Base-by-base conservation (phyloP, 2,888 invertebrate genomes). In the Podabrus alpinus region DNA sequence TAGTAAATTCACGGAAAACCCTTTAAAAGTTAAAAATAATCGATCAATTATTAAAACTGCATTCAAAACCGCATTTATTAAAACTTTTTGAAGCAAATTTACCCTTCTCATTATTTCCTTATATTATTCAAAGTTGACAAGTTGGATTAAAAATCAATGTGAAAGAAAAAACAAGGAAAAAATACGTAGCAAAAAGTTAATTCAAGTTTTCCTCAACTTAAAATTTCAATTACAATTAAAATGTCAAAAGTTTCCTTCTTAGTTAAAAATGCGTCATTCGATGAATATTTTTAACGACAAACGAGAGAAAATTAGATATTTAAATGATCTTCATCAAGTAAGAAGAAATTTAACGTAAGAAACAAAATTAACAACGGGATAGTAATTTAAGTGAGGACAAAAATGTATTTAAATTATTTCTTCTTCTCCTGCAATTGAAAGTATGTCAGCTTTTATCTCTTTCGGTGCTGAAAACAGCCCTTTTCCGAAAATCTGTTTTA, bases 291-390 rank as follows among this genome's bases (percentile, higher is more conserved):
- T 64, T 64, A 70, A 69, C 11, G 64, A 62, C 70, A 64, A 70
- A 69, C 68, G 69, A 24, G 69, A 68, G 61, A 17, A 24, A 70
- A 70, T 70, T 70, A 70, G 70, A 70, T 70, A 70, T 70, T 70
- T 70, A 70, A 70, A 70, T 68, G 62, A 64, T 45, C 70, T 64
- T 17, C 24, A 25, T 24, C 45, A 24, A n/a, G 45, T 16, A 29
- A 13, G 13, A 64, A 64, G 45, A 64, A 15, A 29, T 62, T 45
- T 29, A 64, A 70, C 64, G 64, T 70, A 70, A 70, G 62, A 64
- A 70, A 70, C 45, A 62, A 62, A 70, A 70, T 70, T 70, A 70
- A 24, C 16, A 70, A 64, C 45, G 45, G 64, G 45, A 70, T 64
- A 64, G 64, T 62, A 70, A 70, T 70, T 70, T 64, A 70, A 69